Conservation (phyloP, 2,888 invertebrate genomes). For the Eristalis intricaria region DNA sequence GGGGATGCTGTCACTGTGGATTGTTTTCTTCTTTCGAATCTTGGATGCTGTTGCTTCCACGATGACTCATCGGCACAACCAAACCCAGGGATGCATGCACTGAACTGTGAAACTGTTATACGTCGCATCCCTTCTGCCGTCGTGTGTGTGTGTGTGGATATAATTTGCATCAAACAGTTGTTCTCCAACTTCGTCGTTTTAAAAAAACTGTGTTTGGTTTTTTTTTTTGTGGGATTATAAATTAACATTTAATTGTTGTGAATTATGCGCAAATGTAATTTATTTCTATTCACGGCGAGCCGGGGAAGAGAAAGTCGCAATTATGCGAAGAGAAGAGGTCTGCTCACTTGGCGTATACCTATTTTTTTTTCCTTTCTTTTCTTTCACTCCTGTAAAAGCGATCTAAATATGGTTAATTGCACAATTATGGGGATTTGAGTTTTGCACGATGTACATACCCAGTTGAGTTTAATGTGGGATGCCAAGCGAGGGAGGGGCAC, state of each 20-base stretch:
- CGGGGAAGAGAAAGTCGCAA: slow-evolving; percentile 58
- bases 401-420: slow-evolving; percentile 45
- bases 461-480: background rate
- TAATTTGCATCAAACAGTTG: slow-evolving; percentile 11
- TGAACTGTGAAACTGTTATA: slow-evolving; percentile 57
- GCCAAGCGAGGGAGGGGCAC: background rate
- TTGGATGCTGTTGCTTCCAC: slow-evolving; percentile 66
- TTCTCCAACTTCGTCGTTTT: slow-evolving; percentile 39
- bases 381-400: background rate
- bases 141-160: background rate
- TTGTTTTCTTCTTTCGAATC: slow-evolving; percentile 5
- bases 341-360: background rate
- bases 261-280: slow-evolving; percentile 52
- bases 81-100: slow-evolving; percentile 5
- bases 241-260: slow-evolving; percentile 47
- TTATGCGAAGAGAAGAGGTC: slow-evolving; percentile 19
- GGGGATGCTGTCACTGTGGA: slow-evolving; percentile 50
- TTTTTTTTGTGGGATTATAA: slow-evolving; percentile 24
- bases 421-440: slow-evolving; percentile 18
- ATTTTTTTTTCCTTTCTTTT: slow-evolving; percentile 17
- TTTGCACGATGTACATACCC: slow-evolving; percentile 5
- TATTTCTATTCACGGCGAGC: slow-evolving; percentile 28
- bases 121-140: background rate
- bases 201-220: slow-evolving; percentile 1
- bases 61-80: slow-evolving; percentile 52